These are phyloP conservation scores for Sphaerodactylus townsendi DNA, from an alignment of 2,113 vertebrate species.

Conservation along the genomic window DNA sequence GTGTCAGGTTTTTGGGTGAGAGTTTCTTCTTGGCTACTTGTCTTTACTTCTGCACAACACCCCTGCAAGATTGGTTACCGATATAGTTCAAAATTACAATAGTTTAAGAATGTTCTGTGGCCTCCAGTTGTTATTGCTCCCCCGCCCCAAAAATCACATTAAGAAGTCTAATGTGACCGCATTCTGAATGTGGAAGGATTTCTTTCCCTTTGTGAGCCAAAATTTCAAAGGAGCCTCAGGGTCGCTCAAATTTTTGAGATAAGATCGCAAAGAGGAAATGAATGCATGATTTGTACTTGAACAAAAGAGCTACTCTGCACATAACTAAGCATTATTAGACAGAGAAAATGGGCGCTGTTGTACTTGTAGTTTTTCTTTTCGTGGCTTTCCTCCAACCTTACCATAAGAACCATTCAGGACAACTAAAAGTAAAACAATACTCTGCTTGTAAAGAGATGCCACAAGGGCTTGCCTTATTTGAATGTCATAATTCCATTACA, in stretches of 20 bases:
- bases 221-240: constrained; percentile 35
- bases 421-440: not conserved
- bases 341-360: constrained; percentile 49
- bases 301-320: constrained; percentile 60
- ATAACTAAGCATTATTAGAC: constrained; percentile 35
- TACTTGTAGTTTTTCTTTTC: constrained; percentile 60
- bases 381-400: constrained; percentile 59
- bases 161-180: constrained; percentile 8
- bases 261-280: constrained; percentile 58
- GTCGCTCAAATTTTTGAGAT: constrained; percentile 57
- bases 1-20: no score
- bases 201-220: not conserved
- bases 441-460: not conserved
- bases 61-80: not conserved
- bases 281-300: constrained; percentile 56
- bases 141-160: constrained; percentile 9
- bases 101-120: constrained; percentile 42
- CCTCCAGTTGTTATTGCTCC: constrained; percentile 38
- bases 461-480: not conserved
- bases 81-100: not conserved
- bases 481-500: constrained; percentile 4
- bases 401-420: constrained; percentile 51
- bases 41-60: not conserved
- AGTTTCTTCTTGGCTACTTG: no score
- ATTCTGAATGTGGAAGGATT: constrained; percentile 26